A percentile compares a stretch with the other conserved stretches of the same genome.
Conservation (phyloP, 1,140 invertebrate genomes). For the Galleria mellonella region DNA sequence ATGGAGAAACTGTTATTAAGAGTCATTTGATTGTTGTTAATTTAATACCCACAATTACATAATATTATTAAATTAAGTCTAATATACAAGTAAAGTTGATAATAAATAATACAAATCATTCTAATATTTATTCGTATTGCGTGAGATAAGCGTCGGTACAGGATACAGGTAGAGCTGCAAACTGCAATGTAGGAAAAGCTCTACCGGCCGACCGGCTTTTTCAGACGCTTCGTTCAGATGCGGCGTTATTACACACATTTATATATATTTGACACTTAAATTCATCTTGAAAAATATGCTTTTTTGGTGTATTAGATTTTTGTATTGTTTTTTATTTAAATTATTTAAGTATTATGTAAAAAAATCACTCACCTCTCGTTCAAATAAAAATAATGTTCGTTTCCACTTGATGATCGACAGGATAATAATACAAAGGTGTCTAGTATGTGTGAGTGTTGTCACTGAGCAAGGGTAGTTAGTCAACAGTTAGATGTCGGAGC, state of each 20-base stretch:
- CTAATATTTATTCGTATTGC: too few species aligned
- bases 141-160: too few species aligned
- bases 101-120: too few species aligned
- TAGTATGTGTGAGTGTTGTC: slow-evolving; percentile 31
- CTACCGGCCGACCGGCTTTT: slow-evolving; percentile 34
- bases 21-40: too few species aligned
- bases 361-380: slow-evolving; percentile 23
- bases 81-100: too few species aligned
- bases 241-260: neutral
- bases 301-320: too few species aligned
- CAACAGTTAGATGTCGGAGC: slow-evolving; percentile 38
- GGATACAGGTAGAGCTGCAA: slow-evolving; percentile 1
- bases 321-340: too few species aligned
- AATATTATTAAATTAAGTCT: too few species aligned
- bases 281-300: too few species aligned
- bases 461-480: slow-evolving; percentile 30
- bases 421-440: slow-evolving; percentile 6
- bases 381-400: slow-evolving; percentile 15
- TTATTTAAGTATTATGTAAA: neutral
- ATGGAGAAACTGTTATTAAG: too few species aligned
- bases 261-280: too few species aligned
- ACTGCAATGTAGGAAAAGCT: slow-evolving; percentile 38
- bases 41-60: too few species aligned
- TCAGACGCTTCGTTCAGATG: slow-evolving; percentile 25
- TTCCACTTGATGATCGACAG: slow-evolving; percentile 14